Evolutionary conservation across 1,140 invertebrate species (phyloP), one percentile per base, ranked within the genome.

Genomic region (Bombus superbus): DNA sequence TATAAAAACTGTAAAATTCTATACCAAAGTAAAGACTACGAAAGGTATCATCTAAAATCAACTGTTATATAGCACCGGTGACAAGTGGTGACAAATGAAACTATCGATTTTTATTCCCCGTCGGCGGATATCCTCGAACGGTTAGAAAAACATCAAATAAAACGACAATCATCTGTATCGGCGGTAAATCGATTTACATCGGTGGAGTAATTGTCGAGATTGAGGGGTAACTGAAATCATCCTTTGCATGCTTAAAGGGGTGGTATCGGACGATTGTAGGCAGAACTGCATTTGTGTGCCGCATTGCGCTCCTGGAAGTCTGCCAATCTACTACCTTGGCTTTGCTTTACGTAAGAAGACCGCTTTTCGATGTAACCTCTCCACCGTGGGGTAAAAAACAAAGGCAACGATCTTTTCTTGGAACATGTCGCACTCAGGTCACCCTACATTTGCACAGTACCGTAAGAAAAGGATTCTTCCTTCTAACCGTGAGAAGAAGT

Each of bases 221-320:
- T 53, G n/a, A 72, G 44, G 32, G 38, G 32, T 87, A 80, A 88
- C 42, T 80, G 66, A 76, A 69, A 83, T 15, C 80, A 44, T 13
- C 44, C 73, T 80, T 81, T 42, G 86, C 32, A 74, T 57, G 64
- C 35, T 85, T 86, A 82, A 87, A 89, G 72, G 81, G 83, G 68
- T 57, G 28, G 71, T 87, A 89, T 83, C n/a, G 40, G 28, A 35
- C 68, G 35, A 38, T 28, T 42, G 53, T 72, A 84, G 22, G 62
- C 79, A 38, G 38, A 62, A n/a, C 47, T 64, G 59, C 74, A 79
- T 82, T 81, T 87, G 92, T 84, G 91, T 91, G 88, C 91, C 91
- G 93, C 93, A 94, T 87, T 94, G 93, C 93, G 92, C 88, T n/a
- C 28, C 89, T 94, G 93, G 92, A 93, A 88, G 22, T 88, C 69